Conservation (phyloP, 1,140 invertebrate species). For the Harlomillsia oculata region DNA sequence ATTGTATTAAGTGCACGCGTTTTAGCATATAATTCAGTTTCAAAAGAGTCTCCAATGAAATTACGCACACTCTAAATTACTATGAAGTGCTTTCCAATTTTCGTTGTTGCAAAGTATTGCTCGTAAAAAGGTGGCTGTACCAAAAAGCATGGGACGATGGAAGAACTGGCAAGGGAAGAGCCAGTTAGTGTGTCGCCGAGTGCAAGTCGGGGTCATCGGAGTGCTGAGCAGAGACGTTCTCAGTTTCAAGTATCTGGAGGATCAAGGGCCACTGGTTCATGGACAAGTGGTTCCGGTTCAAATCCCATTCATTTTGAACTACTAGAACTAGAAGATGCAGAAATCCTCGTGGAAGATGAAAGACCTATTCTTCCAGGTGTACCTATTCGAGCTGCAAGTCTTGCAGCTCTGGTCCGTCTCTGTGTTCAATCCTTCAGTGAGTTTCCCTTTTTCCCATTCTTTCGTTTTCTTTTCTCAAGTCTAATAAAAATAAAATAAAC, state of each 20-base stretch:
- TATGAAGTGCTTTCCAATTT: no score
- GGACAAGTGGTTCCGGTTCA: conserved; percentile 2
- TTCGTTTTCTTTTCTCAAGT: no score
- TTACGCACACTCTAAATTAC: no score
- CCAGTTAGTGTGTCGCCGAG: no score
- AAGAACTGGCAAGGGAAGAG: conserved; percentile 5
- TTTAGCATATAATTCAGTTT: no score
- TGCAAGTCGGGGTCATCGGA: no score
- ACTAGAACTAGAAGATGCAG: conserved; percentile 1
- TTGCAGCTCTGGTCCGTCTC: conserved; percentile 16
- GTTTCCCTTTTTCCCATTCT: background rate
- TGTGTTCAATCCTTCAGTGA: conserved; percentile 26
- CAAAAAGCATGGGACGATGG: conserved; percentile 22
- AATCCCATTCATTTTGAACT: background rate
- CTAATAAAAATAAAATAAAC: no score
- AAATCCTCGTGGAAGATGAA: conserved; percentile 23
- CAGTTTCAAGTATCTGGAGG: conserved; percentile 20
- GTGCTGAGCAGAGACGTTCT: conserved; percentile 20
- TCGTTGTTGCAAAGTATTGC: no score
- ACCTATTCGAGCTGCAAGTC: conserved; percentile 18
- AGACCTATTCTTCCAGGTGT: conserved; percentile 20
- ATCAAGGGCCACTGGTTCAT: conserved; percentile 14
- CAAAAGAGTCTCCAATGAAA: no score
- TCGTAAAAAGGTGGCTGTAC: no score
- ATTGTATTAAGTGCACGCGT: no score